These are phyloP conservation scores for Harpagoxenus sublaevis DNA, from an alignment of 2,888 invertebrate genomes.

Conservation along the genomic window DNA sequence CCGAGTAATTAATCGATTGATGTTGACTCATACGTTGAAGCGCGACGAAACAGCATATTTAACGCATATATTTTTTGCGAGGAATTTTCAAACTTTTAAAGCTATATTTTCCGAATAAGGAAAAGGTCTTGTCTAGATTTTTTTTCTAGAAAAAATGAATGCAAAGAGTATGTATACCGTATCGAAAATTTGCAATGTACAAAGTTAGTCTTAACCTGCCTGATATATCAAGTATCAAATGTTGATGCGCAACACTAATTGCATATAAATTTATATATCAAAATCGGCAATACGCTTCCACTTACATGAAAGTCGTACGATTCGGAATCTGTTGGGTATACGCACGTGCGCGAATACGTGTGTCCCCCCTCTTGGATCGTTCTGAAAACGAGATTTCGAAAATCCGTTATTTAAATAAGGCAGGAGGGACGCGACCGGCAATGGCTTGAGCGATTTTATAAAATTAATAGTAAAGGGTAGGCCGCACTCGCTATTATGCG, in stretches of 20 bases:
- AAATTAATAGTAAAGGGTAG: slow-evolving; percentile 86
- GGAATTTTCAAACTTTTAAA: background rate
- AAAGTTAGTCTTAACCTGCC: background rate
- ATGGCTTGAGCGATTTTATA: slow-evolving; percentile 85
- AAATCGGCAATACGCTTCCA: background rate
- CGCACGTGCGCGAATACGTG: slow-evolving; percentile 63
- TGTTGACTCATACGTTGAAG: slow-evolving; percentile 50
- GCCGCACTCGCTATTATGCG: slow-evolving; percentile 81
- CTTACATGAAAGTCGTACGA: slow-evolving; percentile 5
- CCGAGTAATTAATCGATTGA: slow-evolving; percentile 79
- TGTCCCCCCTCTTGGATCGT: slow-evolving; percentile 62
- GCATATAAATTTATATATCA: background rate
- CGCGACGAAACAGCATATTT: background rate
- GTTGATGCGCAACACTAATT: background rate
- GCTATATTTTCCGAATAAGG: background rate
- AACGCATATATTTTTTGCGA: background rate
- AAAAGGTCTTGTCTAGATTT: no score
- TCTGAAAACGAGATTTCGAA: slow-evolving; percentile 85
- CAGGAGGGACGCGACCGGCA: slow-evolving; percentile 56
- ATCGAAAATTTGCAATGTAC: background rate
- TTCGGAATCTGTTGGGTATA: background rate
- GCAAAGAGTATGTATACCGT: background rate
- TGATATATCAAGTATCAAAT: background rate
- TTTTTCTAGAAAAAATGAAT: background rate
- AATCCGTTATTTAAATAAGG: slow-evolving; percentile 86